Base-by-base conservation (phyloP, 2,888 invertebrate species). In the Myopa tessellatipennis region DNA sequence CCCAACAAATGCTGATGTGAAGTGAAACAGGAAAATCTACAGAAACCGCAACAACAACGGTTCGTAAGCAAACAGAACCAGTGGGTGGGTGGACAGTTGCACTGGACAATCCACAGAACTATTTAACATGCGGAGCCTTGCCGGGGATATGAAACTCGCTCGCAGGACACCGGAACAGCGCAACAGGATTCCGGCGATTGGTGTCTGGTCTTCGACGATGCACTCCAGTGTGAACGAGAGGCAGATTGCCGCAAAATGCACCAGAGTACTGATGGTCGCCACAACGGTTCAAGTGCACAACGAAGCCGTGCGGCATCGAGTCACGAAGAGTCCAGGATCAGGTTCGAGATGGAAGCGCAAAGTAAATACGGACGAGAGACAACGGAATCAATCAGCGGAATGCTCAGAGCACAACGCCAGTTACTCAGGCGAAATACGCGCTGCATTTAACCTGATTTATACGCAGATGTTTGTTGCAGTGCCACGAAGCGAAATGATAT, bases 321-420 rank as follows among this genome's bases (percentile, higher is more conserved):
- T 26, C 26, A 26, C 26, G 26, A 26, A 26, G 26, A 26, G 26
- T 26, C 45, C 45, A 45, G 60, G 60, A 18, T 61, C 61, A 34
- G 18, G 61, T 34, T 61, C 61, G 26, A 34, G 18, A 5, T 4
- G 26, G 26, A 61, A 18, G 61, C 61, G 61, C 18, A 45, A 45
- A 45, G 45, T 45, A 3, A 45, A 45, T 45, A 45, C 45, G 45
- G 10, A 45, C 45, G 45, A 36, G 34, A 58, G 71, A 71, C 71
- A 71, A 45, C 71, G 58, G 58, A 71, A 55, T 71, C 71, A 71
- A 71, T 71, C 55, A 71, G 26, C 71, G 36, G 5, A 63, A 7
- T 26, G 26, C 26, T 7, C 26, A 60, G 60, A 18, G 60, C 26
- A 18, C 26, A 18, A n/a, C 36, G 63, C 26, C n/a, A n/a, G 45